Percentiles rank a stretch among this genome's conserved stretches.
Conservation (phyloP, 2,888 invertebrate species). For the Clivina fossor region DNA sequence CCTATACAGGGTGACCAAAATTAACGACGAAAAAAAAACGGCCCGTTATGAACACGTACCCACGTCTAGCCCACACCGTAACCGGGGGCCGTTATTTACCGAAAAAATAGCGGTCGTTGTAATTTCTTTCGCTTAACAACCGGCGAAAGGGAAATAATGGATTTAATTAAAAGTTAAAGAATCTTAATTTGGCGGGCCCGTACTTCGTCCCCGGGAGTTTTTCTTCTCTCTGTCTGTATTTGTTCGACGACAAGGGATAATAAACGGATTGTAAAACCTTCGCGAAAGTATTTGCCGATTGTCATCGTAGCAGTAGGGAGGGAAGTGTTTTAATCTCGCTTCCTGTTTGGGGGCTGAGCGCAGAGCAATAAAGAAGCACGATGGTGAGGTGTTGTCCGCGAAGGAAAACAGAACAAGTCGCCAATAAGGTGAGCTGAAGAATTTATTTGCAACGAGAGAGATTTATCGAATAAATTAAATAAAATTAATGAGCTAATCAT, state of each 20-base stretch:
- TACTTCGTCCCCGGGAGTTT: no score
- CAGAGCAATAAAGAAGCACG: constrained; percentile 1
- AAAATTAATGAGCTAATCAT: no score
- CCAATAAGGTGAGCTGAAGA: no score
- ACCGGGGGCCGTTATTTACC: constrained; percentile 6
- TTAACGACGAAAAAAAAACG: constrained; percentile 29
- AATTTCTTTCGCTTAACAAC: constrained; percentile 45
- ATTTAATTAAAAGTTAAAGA: constrained; percentile 51
- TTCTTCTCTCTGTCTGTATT: no score
- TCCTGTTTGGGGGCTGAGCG: constrained; percentile 17
- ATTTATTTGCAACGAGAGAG: no score
- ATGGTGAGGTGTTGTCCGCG: no score
- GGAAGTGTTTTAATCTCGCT: constrained; percentile 18
- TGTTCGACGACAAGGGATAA: constrained; percentile 45
- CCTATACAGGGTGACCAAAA: constrained; percentile 14
- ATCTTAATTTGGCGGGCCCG: constrained; percentile 49
- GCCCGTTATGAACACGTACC: constrained; percentile 29
- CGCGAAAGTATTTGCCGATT: constrained; percentile 18
- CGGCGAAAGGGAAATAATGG: constrained; percentile 47
- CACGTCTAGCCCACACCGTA: background rate
- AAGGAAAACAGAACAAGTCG: no score
- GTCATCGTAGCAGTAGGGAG: background rate
- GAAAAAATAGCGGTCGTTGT: constrained; percentile 37
- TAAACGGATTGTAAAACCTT: constrained; percentile 47
- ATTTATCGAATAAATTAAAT: no score